Percentiles rank a stretch among this genome's conserved stretches.
These are phyloP conservation scores for Osmerus mordax DNA, from an alignment of 2,113 vertebrate genomes.

Conservation along the genomic window DNA sequence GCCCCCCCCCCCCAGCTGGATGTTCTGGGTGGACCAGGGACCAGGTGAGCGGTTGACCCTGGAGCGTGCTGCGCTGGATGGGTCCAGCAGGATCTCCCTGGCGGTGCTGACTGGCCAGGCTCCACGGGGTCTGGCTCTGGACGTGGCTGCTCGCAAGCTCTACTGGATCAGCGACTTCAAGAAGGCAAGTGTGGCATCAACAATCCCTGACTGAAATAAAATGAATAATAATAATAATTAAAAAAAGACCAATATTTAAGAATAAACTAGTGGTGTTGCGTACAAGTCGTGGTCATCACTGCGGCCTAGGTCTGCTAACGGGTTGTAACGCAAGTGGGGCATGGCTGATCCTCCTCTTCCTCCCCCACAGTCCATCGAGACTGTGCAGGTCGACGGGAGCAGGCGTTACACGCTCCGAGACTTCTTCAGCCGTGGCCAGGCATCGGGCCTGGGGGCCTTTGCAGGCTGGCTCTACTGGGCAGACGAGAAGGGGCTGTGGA, in stretches of 20 bases:
- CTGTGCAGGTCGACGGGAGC: constrained; percentile 73
- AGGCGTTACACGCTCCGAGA: constrained; percentile 73
- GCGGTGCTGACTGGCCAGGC: constrained; percentile 72
- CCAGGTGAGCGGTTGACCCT: constrained; percentile 67
- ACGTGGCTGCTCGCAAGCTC: constrained; percentile 73
- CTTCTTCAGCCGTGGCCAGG: constrained; percentile 59
- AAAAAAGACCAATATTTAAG: no score
- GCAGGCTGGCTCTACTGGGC: constrained; percentile 81
- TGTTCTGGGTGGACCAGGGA: constrained; percentile 85
- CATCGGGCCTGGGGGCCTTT: constrained; percentile 73
- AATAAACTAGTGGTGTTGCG: no score
- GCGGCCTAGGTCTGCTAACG: neutral
- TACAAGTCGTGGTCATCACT: no score
- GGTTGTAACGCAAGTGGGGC: neutral
- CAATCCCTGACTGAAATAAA: no score
- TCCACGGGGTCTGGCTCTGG: constrained; percentile 76
- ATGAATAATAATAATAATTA: no score
- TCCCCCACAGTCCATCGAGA: constrained; percentile 80
- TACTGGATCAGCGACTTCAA: constrained; percentile 89
- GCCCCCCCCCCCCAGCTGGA: constrained; percentile 58
- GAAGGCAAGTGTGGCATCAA: constrained; percentile 63
- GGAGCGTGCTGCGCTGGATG: constrained; percentile 85
- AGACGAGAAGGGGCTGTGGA: constrained; percentile 70
- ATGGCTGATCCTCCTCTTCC: neutral
- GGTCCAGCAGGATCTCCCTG: constrained; percentile 71